Percentiles rank a stretch among this genome's conserved stretches.
Conservation (phyloP, 2,113 vertebrate species). For the Caranx melampygus region DNA sequence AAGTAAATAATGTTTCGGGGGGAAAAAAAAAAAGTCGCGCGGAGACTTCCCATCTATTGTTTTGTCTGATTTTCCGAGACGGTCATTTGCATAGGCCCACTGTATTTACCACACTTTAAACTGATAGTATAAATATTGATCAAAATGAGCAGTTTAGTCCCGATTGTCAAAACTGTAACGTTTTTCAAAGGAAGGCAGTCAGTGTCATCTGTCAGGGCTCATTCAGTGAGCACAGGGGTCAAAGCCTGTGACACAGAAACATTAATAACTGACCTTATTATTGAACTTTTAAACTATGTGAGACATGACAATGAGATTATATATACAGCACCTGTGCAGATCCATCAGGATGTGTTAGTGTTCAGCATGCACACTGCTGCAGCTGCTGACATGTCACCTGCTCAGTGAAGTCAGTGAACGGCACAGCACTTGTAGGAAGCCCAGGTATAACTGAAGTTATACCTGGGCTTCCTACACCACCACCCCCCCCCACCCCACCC, state of each 20-base stretch:
- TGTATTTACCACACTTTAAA: background rate
- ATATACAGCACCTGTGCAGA: background rate
- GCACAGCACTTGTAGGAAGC: background rate
- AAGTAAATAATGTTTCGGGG: conserved; percentile 65
- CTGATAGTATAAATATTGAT: conserved; percentile 23
- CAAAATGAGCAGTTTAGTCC: background rate
- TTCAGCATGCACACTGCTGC: background rate
- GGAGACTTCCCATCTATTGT: conserved; percentile 71
- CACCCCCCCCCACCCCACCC: background rate
- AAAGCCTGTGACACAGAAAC: background rate
- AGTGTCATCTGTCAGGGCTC: background rate
- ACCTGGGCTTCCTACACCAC: background rate
- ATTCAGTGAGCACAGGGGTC: background rate
- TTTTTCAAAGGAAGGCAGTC: background rate
- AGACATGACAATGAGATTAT: background rate
- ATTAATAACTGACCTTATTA: background rate
- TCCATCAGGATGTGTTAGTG: background rate
- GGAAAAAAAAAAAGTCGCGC: conserved; percentile 12
- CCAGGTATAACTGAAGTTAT: background rate
- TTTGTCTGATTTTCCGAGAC: conserved; percentile 36
- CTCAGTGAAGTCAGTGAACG: background rate
- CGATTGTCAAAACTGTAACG: background rate
- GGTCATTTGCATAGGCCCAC: background rate
- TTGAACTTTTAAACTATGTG: background rate
- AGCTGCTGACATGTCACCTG: background rate